Evolutionary conservation across 2,113 vertebrate species (phyloP).

Genomic region (Grus americana): DNA sequence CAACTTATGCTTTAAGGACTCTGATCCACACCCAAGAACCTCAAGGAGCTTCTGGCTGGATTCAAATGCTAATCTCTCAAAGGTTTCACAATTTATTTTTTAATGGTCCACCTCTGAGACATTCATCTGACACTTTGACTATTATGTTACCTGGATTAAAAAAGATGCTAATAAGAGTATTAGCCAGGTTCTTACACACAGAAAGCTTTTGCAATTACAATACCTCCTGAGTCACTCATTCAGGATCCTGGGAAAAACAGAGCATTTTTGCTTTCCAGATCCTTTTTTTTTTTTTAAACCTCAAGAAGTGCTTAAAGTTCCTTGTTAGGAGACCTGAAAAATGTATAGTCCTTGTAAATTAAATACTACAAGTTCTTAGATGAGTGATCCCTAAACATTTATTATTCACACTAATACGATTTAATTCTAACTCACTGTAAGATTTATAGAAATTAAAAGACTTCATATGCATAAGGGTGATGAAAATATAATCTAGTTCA

Average conservation of each 20-base stretch:
- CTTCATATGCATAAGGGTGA: conserved; percentile 69
- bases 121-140: conserved; percentile 61
- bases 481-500: conserved; percentile 74
- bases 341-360: conserved; percentile 67
- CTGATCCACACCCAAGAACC: conserved; percentile 41
- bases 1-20: conserved; percentile 23
- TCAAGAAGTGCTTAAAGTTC: conserved; percentile 56
- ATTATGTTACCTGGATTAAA: conserved; percentile 74
- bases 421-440: conserved; percentile 64
- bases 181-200: conserved; percentile 63
- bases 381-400: conserved; percentile 71
- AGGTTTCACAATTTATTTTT: conserved; percentile 76
- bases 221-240: conserved; percentile 60
- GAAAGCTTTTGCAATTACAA: conserved; percentile 68
- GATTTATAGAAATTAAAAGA: conserved; percentile 75
- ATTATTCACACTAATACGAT: conserved; percentile 70
- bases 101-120: conserved; percentile 77
- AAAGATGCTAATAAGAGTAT: conserved; percentile 70
- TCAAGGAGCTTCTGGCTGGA: conserved; percentile 65
- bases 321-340: conserved; percentile 62
- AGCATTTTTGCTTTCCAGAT: conserved; percentile 30
- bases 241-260: conserved; percentile 35
- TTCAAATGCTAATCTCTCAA: conserved; percentile 71
- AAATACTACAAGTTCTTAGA: conserved; percentile 66
- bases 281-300: not conserved